Conservation (phyloP, 2,888 invertebrate species). For the Byasa hedistus region DNA sequence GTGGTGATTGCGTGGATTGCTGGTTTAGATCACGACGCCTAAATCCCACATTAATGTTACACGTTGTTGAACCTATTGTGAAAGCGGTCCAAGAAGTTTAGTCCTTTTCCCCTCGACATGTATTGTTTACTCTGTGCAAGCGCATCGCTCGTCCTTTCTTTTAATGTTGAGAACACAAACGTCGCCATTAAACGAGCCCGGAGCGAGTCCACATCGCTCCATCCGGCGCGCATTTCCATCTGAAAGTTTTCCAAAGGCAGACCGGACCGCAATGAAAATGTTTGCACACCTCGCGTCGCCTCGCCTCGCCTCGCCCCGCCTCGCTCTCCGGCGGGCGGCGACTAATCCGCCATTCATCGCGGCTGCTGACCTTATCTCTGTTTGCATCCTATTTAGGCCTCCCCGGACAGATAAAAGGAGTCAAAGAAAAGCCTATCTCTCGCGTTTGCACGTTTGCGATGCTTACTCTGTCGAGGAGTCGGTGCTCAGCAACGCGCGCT, state of each 20-base stretch:
- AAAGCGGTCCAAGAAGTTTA: too few relatives aligned
- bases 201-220: too few relatives aligned
- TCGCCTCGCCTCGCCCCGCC: too few relatives aligned
- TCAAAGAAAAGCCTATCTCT: constrained; percentile 76
- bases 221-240: constrained; percentile 2
- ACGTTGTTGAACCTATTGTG: too few relatives aligned
- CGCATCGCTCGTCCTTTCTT: too few relatives aligned
- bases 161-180: too few relatives aligned
- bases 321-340: constrained; percentile 34
- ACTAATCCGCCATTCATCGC: constrained; percentile 64
- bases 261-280: constrained; percentile 35
- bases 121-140: too few relatives aligned
- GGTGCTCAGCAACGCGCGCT: constrained; percentile 13
- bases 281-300: constrained; percentile 31
- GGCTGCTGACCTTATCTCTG: constrained; percentile 65
- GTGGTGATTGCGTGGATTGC: too few relatives aligned
- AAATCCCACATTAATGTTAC: too few relatives aligned
- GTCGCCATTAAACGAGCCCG: too few relatives aligned
- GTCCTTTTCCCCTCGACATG: too few relatives aligned
- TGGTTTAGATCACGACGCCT: too few relatives aligned
- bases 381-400: constrained; percentile 77
- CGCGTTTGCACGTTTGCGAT: constrained; percentile 71
- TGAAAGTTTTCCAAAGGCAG: constrained; percentile 31
- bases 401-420: constrained; percentile 70
- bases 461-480: constrained; percentile 49